Percentiles rank a stretch among this genome's conserved stretches.
These are phyloP conservation scores for Maccullochella peelii DNA, from an alignment of 2,113 vertebrate genomes.

Conservation along the genomic window DNA sequence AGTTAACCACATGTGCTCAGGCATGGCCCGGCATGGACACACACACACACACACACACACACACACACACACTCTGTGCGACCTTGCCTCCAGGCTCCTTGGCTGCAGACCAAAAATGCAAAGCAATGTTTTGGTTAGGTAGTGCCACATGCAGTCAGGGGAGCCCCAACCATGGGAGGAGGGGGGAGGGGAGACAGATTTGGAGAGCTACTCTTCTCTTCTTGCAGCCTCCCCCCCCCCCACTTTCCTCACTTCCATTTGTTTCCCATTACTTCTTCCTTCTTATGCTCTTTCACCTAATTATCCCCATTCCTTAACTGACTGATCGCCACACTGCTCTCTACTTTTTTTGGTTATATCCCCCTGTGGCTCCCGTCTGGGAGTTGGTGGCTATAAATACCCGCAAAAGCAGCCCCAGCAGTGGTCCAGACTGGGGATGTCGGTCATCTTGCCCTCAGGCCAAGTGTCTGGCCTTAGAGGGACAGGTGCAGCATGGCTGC, in stretches of 20 bases:
- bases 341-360: not conserved
- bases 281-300: not conserved
- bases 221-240: not conserved
- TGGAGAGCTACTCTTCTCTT: not conserved
- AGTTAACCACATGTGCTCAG: slow-evolving; percentile 31
- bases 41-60: not conserved
- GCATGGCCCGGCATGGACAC: slow-evolving; percentile 21
- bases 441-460: slow-evolving; percentile 47
- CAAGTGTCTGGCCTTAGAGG: slow-evolving; percentile 42
- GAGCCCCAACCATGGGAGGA: slow-evolving; percentile 15
- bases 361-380: slow-evolving; percentile 22
- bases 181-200: not conserved
- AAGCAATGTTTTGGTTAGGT: slow-evolving; percentile 76
- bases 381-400: slow-evolving; percentile 70
- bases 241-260: not conserved
- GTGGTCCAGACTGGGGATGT: slow-evolving; percentile 61
- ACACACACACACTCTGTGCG: too few species aligned
- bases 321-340: not conserved
- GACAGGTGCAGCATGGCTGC: slow-evolving; percentile 59
- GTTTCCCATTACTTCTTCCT: not conserved
- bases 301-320: not conserved
- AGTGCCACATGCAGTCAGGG: slow-evolving; percentile 56
- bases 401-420: slow-evolving; percentile 25
- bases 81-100: slow-evolving; percentile 45
- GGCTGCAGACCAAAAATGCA: slow-evolving; percentile 72